Percentiles rank a stretch among this genome's conserved stretches.
Evolutionary conservation across 1,140 invertebrate genomes (phyloP).

Genomic region (Cydia fagiglandana): DNA sequence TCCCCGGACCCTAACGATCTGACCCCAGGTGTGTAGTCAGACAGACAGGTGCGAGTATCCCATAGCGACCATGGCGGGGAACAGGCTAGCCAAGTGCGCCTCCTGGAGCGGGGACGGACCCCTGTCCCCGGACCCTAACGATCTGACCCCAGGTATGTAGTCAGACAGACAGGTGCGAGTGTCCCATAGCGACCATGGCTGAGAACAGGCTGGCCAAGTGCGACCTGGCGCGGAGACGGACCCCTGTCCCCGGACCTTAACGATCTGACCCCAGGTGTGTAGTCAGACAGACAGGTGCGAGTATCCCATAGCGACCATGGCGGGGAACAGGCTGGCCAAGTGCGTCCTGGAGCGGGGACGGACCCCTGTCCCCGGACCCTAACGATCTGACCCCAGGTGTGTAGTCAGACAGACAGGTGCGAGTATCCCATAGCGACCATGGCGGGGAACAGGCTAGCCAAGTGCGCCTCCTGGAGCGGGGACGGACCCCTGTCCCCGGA

Average conservation of each 20-base stretch:
- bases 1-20: slow-evolving; percentile 50
- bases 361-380: slow-evolving; percentile 46
- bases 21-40: slow-evolving; percentile 68
- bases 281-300: too few species aligned
- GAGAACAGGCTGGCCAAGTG: slow-evolving; percentile 77
- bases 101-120: slow-evolving; percentile 79
- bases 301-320: slow-evolving; percentile 48
- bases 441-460: slow-evolving; percentile 67
- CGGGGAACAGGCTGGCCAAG: slow-evolving; percentile 72
- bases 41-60: slow-evolving; percentile 33
- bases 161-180: too few species aligned
- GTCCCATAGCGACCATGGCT: slow-evolving; percentile 49
- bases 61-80: slow-evolving; percentile 48
- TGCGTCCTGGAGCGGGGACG: slow-evolving; percentile 80
- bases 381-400: slow-evolving; percentile 74
- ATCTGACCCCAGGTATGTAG: slow-evolving; percentile 73
- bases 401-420: not conserved
- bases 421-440: slow-evolving; percentile 47
- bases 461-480: slow-evolving; percentile 81
- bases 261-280: slow-evolving; percentile 74
- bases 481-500: slow-evolving; percentile 56
- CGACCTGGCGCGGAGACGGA: slow-evolving; percentile 79
- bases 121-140: slow-evolving; percentile 46
- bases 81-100: slow-evolving; percentile 78
- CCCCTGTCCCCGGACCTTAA: slow-evolving; percentile 48